Percentiles rank a stretch among this genome's conserved stretches.
These are phyloP conservation scores for Enoplosus armatus DNA, from an alignment of 2,797 vertebrate genomes.

Conservation along the genomic window DNA sequence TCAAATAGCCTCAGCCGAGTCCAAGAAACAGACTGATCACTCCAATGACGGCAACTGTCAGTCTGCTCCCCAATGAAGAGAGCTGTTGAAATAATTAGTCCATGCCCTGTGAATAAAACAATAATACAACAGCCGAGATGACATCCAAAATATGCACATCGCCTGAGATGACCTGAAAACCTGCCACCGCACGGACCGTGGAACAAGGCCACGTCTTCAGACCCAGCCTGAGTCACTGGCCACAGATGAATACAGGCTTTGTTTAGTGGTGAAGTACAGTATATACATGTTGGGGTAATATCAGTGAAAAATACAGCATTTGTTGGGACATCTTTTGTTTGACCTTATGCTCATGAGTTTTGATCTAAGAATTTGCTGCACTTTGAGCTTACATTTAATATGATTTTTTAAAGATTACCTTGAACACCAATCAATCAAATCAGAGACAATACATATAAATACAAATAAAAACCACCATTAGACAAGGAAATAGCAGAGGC, in stretches of 20 bases:
- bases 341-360: constrained; percentile 7
- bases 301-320: constrained; percentile 24
- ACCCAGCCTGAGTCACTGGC: constrained; percentile 25
- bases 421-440: neutral
- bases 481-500: neutral
- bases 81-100: constrained; percentile 88
- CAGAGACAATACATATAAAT: neutral
- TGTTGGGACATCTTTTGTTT: constrained; percentile 38
- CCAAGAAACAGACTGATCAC: constrained; percentile 86
- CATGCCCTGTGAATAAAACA: constrained; percentile 82
- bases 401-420: neutral
- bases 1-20: constrained; percentile 76
- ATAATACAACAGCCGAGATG: constrained; percentile 82
- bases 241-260: constrained; percentile 62
- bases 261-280: constrained; percentile 46
- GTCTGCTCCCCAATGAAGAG: constrained; percentile 79
- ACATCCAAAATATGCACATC: constrained; percentile 83
- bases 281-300: constrained; percentile 54
- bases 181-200: constrained; percentile 43
- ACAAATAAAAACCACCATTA: neutral
- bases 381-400: neutral
- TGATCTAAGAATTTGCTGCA: constrained; percentile 6
- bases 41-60: constrained; percentile 89
- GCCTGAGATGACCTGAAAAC: constrained; percentile 83
- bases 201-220: constrained; percentile 57